A percentile compares a stretch with the other conserved stretches of the same genome.
Evolutionary conservation across 2,888 invertebrate species (phyloP).

Genomic region (Limenitis camilla): DNA sequence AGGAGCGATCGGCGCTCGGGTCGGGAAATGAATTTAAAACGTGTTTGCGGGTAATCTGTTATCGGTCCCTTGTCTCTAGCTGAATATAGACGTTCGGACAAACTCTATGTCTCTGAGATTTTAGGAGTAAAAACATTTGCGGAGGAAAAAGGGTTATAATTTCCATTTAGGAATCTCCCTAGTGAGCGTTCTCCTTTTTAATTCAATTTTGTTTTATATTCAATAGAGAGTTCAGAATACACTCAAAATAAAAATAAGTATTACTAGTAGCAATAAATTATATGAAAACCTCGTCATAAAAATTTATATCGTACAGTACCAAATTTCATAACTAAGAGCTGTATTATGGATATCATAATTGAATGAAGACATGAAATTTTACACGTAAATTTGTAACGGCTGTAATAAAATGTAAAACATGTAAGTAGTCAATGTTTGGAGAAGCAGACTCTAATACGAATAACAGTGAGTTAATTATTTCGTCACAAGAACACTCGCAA

Average conservation of each 20-base stretch:
- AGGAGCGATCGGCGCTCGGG: slow-evolving; percentile 71
- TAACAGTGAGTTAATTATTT: slow-evolving; percentile 69
- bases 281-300: too few species aligned
- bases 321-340: too few species aligned
- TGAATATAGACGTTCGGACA: slow-evolving; percentile 67
- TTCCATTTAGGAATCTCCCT: background rate
- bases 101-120: slow-evolving; percentile 58
- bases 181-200: too few species aligned
- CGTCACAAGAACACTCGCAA: slow-evolving; percentile 68
- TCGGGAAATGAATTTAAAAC: slow-evolving; percentile 75
- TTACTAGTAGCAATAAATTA: too few species aligned
- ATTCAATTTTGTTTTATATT: background rate
- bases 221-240: background rate
- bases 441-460: slow-evolving; percentile 57
- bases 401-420: slow-evolving; percentile 44
- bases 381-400: slow-evolving; percentile 28
- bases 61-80: slow-evolving; percentile 73
- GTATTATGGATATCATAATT: slow-evolving; percentile 6
- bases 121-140: slow-evolving; percentile 32
- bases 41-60: slow-evolving; percentile 76
- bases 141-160: slow-evolving; percentile 1
- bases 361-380: slow-evolving; percentile 12
- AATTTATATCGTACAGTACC: too few species aligned
- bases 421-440: slow-evolving; percentile 45
- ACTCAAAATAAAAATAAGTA: too few species aligned